Conservation (phyloP, 2,888 invertebrate genomes). For the Caenorhabditis afra region DNA sequence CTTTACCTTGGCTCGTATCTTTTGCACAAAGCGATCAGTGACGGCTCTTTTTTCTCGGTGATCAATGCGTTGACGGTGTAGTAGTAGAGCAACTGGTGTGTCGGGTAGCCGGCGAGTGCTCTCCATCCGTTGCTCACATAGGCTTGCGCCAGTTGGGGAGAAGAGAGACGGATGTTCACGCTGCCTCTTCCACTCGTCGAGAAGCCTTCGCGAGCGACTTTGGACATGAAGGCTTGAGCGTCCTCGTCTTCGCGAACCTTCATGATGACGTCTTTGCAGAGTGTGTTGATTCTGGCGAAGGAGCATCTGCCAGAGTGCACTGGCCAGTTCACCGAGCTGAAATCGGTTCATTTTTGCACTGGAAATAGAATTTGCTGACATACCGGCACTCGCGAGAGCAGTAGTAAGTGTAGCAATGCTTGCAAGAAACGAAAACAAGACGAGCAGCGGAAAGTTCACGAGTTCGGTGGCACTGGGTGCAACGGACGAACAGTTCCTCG, state of each 20-base stretch:
- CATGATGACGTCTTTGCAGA: slow-evolving; percentile 86
- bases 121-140: slow-evolving; percentile 84
- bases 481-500: slow-evolving; percentile 76
- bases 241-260: slow-evolving; percentile 82
- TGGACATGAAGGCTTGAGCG: slow-evolving; percentile 86
- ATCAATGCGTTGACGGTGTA: slow-evolving; percentile 76
- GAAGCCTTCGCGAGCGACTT: slow-evolving; percentile 89
- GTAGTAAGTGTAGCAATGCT: slow-evolving; percentile 95
- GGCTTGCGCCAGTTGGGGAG: slow-evolving; percentile 85
- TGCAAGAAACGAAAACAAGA: slow-evolving; percentile 89
- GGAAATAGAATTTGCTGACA: not conserved
- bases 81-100: slow-evolving; percentile 76
- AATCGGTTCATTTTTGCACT: not conserved
- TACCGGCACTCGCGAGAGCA: slow-evolving; percentile 84
- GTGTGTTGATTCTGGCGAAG: slow-evolving; percentile 91
- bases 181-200: slow-evolving; percentile 88
- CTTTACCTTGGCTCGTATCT: slow-evolving; percentile 86
- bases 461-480: slow-evolving; percentile 80
- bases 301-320: slow-evolving; percentile 91
- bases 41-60: slow-evolving; percentile 77
- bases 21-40: slow-evolving; percentile 85
- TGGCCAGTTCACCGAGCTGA: slow-evolving; percentile 88
- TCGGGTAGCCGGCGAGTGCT: slow-evolving; percentile 85
- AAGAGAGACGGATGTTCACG: slow-evolving; percentile 92
- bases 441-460: slow-evolving; percentile 86